Evolutionary conservation across 2,888 invertebrate genomes (phyloP).

Genomic region (Drosophila rubida): DNA sequence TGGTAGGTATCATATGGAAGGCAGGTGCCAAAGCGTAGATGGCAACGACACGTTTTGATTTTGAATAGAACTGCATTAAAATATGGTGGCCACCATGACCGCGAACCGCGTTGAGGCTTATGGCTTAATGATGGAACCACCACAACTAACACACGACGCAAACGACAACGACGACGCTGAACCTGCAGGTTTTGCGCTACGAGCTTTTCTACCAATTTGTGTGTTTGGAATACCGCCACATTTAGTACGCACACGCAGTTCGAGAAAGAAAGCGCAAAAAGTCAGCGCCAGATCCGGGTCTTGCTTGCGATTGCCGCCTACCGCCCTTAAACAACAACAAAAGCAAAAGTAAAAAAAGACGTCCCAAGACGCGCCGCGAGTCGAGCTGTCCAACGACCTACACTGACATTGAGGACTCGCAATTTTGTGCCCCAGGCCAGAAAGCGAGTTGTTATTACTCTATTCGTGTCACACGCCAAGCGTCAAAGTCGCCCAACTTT

Average conservation of each 20-base stretch:
- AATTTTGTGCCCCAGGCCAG: slow-evolving; percentile 14
- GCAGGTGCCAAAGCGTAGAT: slow-evolving; percentile 20
- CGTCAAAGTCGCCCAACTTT: slow-evolving; percentile 52
- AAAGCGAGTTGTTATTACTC: slow-evolving; percentile 12
- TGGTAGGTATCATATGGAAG: no score
- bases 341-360: neutral
- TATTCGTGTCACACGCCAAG: slow-evolving; percentile 73
- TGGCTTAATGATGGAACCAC: slow-evolving; percentile 51
- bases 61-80: slow-evolving; percentile 77
- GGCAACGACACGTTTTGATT: slow-evolving; percentile 72
- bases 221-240: slow-evolving; percentile 63
- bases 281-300: slow-evolving; percentile 26
- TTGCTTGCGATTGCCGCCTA: neutral
- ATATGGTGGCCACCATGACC: slow-evolving; percentile 34
- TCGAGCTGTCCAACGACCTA: slow-evolving; percentile 54
- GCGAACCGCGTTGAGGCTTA: slow-evolving; percentile 52
- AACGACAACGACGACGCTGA: neutral
- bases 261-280: slow-evolving; percentile 24
- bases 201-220: slow-evolving; percentile 29
- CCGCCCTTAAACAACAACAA: no score
- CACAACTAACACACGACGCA: slow-evolving; percentile 19
- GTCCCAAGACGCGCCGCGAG: neutral
- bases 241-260: slow-evolving; percentile 58
- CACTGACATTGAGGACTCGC: slow-evolving; percentile 66
- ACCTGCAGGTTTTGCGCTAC: slow-evolving; percentile 4